Conservation (phyloP, 2,888 invertebrate genomes). For the Chelonus formosanus region DNA sequence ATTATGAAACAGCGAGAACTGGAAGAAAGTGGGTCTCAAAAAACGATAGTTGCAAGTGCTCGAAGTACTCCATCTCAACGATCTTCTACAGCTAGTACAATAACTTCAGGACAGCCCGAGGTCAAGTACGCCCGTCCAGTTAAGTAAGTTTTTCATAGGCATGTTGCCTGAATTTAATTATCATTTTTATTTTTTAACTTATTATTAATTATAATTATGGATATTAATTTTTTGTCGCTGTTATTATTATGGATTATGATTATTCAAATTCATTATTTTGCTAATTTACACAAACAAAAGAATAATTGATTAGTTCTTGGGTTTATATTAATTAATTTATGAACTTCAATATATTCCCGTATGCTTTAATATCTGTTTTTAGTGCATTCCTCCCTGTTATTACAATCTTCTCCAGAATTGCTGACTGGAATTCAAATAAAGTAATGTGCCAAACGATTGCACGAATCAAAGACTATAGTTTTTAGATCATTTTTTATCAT, state of each 20-base stretch:
- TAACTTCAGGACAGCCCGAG: conserved; percentile 54
- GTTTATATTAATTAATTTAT: neutral
- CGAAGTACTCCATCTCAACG: conserved; percentile 49
- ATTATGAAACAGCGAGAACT: conserved; percentile 49
- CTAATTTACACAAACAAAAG: too few species aligned
- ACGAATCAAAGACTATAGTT: conserved; percentile 35
- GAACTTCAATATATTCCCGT: conserved; percentile 22
- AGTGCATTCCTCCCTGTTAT: conserved; percentile 34
- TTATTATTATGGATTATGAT: too few species aligned
- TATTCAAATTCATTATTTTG: too few species aligned
- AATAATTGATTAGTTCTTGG: too few species aligned
- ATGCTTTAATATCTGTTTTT: conserved; percentile 32
- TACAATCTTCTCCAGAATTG: conserved; percentile 35
- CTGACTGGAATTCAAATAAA: conserved; percentile 42
- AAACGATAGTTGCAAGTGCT: conserved; percentile 50
- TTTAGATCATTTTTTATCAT: too few species aligned
- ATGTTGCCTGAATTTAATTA: conserved; percentile 38
- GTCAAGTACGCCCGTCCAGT: conserved; percentile 61
- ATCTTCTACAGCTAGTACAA: conserved; percentile 49
- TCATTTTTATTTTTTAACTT: conserved; percentile 7
- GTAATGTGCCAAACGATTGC: conserved; percentile 41
- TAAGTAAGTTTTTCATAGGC: conserved; percentile 53
- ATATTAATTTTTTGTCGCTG: too few species aligned
- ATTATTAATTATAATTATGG: neutral
- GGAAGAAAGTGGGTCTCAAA: conserved; percentile 50